Conservation (phyloP, 2,888 invertebrate genomes). For the Pardosa pseudoannulata region DNA sequence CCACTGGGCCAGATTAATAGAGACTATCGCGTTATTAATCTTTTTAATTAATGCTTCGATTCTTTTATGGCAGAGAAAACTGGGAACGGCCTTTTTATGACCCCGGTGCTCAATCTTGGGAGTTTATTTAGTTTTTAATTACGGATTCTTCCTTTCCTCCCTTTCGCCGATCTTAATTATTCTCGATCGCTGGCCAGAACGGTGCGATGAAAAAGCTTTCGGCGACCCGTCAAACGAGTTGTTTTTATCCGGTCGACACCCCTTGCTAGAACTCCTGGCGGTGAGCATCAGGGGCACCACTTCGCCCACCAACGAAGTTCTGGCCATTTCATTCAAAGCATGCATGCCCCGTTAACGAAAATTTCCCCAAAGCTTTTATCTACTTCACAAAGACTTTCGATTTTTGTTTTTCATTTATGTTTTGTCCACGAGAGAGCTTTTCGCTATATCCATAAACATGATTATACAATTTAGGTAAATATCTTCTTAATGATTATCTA, state of each 20-base stretch:
- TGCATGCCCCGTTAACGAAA: neutral
- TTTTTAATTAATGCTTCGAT: slow-evolving; percentile 50
- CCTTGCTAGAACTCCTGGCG: too few relatives aligned
- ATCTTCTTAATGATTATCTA: too few relatives aligned
- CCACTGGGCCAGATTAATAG: slow-evolving; percentile 38
- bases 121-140: slow-evolving; percentile 13
- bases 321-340: neutral
- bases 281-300: neutral
- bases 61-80: neutral
- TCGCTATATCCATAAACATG: too few relatives aligned
- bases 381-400: too few relatives aligned
- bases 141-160: neutral
- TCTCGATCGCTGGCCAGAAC: neutral
- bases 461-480: too few relatives aligned
- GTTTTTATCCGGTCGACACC: neutral
- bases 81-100: neutral
- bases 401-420: too few relatives aligned
- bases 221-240: neutral
- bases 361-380: too few relatives aligned
- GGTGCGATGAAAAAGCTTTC: neutral
- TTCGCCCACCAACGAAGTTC: slow-evolving; percentile 14
- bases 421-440: too few relatives aligned
- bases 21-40: slow-evolving; percentile 50
- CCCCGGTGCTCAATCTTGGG: neutral
- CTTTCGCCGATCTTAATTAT: neutral